These are phyloP conservation scores for Huso huso DNA, from an alignment of 2,797 vertebrate genomes.

Conservation along the genomic window DNA sequence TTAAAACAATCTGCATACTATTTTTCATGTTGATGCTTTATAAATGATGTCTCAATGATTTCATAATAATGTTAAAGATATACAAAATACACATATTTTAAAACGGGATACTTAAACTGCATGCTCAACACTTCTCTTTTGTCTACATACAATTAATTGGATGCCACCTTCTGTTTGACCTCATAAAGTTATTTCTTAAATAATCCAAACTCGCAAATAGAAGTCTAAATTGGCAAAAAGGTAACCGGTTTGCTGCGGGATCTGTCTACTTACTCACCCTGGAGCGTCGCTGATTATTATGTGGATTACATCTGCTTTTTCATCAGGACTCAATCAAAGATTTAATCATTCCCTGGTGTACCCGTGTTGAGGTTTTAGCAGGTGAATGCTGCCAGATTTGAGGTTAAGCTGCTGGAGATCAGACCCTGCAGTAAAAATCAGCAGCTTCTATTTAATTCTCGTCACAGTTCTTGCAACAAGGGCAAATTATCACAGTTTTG, in stretches of 20 bases:
- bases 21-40: too few species aligned
- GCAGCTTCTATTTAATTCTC: conserved; percentile 47
- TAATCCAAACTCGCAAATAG: too few species aligned
- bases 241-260: conserved; percentile 18
- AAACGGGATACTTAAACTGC: too few species aligned
- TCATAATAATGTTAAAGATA: too few species aligned
- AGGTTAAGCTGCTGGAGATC: conserved; percentile 61
- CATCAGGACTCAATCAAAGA: conserved; percentile 58
- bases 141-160: too few species aligned
- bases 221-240: conserved; percentile 5
- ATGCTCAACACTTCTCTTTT: too few species aligned
- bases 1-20: too few species aligned
- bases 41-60: too few species aligned
- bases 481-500: conserved; percentile 15
- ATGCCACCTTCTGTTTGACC: too few species aligned
- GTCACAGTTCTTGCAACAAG: conserved; percentile 48
- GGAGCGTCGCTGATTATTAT: conserved; percentile 44
- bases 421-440: conserved; percentile 64
- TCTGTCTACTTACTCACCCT: conserved; percentile 51
- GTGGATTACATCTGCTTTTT: conserved; percentile 60
- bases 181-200: too few species aligned
- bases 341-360: conserved; percentile 71
- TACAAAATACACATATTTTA: too few species aligned
- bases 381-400: conserved; percentile 63
- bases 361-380: conserved; percentile 60